Base-by-base conservation (phyloP, 1,140 invertebrate species). In the Papilio helenus region DNA sequence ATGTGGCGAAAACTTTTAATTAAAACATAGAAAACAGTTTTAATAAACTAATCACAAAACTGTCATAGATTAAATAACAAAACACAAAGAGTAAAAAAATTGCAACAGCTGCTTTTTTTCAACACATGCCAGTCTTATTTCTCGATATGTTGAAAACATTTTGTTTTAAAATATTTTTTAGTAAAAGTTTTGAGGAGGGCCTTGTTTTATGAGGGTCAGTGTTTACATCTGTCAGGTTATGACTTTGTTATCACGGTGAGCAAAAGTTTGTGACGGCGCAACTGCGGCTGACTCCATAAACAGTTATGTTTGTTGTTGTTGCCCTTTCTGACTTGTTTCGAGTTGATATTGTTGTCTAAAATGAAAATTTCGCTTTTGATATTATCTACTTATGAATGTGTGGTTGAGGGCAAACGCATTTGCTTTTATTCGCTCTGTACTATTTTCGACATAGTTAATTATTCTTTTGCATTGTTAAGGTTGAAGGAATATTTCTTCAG, bases 281-380 rank as follows among this genome's bases (percentile, higher is more conserved):
- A 29, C 61, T 68, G 61, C 61, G 61, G 61, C 61, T 34, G 61
- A 68, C 23, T 68, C 23, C 61, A 29, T 68, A 68, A 68, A 68
- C 61, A 29, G 61, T 68, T 34, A 61, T 68, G 26, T 68, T 68
- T 68, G 61, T 68, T 68, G 61, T 68, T 68, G 61, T 29, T 68
- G 61, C 26, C 61, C 26, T 68, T 68, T 16, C 26, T 68, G 16
- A 68, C 61, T 68, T 68, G 26, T 68, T 68, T 29, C 14, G 26
- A 68, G 14, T 68, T 68, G 61, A 7, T 68, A 29, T 23, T 23
- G 26, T 16, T 68, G 10, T 68, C 14, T 29, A 29, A 34, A 68
- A 29, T 68, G 23, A 61, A 23, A 61, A 58, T 58, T 58, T 26
- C 4, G 61, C 14, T 68, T 68, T 61, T 61, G 3, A 61, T 61